Conservation (phyloP, 2,888 invertebrate species). For the Eristalinus sepulchralis region DNA sequence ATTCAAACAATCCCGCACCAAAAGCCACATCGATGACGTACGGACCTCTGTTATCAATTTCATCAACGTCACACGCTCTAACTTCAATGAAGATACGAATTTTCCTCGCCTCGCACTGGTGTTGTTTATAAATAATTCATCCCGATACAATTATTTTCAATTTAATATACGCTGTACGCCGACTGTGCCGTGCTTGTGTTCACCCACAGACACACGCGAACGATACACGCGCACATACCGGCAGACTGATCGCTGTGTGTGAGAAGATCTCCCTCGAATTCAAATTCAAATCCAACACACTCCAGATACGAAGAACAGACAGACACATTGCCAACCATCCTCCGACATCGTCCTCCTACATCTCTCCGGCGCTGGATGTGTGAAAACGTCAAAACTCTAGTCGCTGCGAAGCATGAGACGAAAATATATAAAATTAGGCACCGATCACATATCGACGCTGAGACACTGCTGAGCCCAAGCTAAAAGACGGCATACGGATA, state of each 20-base stretch:
- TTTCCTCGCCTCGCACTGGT: slow-evolving; percentile 20
- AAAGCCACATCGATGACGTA: slow-evolving; percentile 30
- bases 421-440: slow-evolving; percentile 71
- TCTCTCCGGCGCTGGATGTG: slow-evolving; percentile 64
- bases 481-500: slow-evolving; percentile 60
- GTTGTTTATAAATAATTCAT: slow-evolving; percentile 70
- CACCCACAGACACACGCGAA: slow-evolving; percentile 2
- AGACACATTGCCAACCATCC: background rate
- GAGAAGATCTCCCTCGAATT: slow-evolving; percentile 31
- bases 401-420: slow-evolving; percentile 60
- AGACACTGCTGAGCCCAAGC: slow-evolving; percentile 65
- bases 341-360: background rate
- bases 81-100: slow-evolving; percentile 40
- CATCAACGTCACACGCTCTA: slow-evolving; percentile 47
- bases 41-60: background rate
- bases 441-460: slow-evolving; percentile 64
- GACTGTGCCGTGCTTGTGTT: slow-evolving; percentile 22
- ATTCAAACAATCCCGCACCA: slow-evolving; percentile 6
- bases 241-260: background rate
- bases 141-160: slow-evolving; percentile 65
- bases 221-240: background rate
- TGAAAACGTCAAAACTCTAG: slow-evolving; percentile 66
- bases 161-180: slow-evolving; percentile 54
- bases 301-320: slow-evolving; percentile 38
- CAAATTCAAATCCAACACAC: slow-evolving; percentile 64